phyloP scores from a whole-genome alignment of 1,140 invertebrate genomes.

The Solenopsis fugax region DNA sequence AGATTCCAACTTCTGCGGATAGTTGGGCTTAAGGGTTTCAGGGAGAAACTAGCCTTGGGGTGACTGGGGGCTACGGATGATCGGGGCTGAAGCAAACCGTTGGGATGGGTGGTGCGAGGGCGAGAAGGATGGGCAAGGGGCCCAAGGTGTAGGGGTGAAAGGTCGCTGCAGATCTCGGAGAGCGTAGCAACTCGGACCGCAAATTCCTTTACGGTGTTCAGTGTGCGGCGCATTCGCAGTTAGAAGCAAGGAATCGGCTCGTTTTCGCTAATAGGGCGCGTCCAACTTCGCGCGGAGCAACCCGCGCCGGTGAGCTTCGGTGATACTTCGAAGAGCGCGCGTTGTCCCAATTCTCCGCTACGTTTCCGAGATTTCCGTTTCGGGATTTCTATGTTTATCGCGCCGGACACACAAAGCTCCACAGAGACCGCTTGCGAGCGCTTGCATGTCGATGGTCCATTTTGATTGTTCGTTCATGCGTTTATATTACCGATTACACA shows the following conservation, averaged over 20 bases:
- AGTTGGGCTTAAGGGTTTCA: conserved; percentile 81
- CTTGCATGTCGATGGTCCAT: background rate
- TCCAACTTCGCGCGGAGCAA: conserved; percentile 64
- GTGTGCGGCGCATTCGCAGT: conserved; percentile 70
- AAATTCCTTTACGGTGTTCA: conserved; percentile 79
- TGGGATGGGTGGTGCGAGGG: conserved; percentile 27
- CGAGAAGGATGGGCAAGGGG: conserved; percentile 56
- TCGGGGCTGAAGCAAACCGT: conserved; percentile 78
- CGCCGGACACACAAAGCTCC: conserved; percentile 50
- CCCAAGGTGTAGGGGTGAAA: conserved; percentile 71
- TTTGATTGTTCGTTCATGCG: conserved; percentile 3
- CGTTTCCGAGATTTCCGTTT: conserved; percentile 40
- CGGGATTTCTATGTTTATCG: conserved; percentile 60
- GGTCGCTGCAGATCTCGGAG: conserved; percentile 74
- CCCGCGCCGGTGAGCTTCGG: conserved; percentile 39
- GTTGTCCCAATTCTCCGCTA: conserved; percentile 51
- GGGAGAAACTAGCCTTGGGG: conserved; percentile 79
- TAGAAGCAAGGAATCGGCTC: conserved; percentile 72
- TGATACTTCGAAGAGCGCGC: background rate
- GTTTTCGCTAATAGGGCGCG: conserved; percentile 77
- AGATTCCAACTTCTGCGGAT: conserved; percentile 80
- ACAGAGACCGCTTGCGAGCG: conserved; percentile 18
- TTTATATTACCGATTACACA: background rate
- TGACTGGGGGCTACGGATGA: conserved; percentile 77
- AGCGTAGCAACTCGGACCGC: conserved; percentile 78